Conservation (phyloP, 2,113 vertebrate species). For the Xiphophorus couchianus region DNA sequence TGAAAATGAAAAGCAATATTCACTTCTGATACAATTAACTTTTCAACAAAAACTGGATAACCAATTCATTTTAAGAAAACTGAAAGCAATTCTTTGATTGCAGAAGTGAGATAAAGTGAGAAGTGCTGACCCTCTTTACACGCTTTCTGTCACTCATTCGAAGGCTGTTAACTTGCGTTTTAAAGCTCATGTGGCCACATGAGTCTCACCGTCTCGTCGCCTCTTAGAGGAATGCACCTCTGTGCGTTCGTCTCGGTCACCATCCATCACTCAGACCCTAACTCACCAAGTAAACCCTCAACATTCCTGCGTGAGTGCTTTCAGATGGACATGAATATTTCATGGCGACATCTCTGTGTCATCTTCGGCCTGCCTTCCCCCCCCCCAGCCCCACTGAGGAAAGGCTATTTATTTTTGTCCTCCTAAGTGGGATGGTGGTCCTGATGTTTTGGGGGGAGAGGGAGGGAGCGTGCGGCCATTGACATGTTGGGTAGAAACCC, state of each 20-base stretch:
- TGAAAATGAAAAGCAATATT: neutral
- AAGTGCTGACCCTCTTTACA: neutral
- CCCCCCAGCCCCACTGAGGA: slow-evolving; percentile 26
- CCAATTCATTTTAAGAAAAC: neutral
- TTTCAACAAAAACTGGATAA: neutral
- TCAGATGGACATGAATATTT: slow-evolving; percentile 77
- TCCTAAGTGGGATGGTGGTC: slow-evolving; percentile 46
- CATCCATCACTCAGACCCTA: slow-evolving; percentile 57
- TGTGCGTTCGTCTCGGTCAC: slow-evolving; percentile 42
- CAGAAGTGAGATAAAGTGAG: neutral
- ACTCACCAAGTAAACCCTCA: slow-evolving; percentile 49
- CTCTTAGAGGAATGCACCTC: slow-evolving; percentile 28
- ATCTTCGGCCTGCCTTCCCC: slow-evolving; percentile 38
- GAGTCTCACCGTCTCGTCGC: slow-evolving; percentile 11
- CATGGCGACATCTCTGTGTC: slow-evolving; percentile 60
- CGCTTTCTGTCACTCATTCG: slow-evolving; percentile 1
- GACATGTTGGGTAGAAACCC: slow-evolving; percentile 61
- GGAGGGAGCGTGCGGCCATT: slow-evolving; percentile 30
- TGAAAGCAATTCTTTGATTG: neutral
- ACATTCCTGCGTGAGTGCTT: slow-evolving; percentile 64
- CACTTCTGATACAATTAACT: neutral
- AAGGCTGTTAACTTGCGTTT: slow-evolving; percentile 16
- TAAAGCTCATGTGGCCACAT: slow-evolving; percentile 17
- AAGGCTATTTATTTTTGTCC: slow-evolving; percentile 68
- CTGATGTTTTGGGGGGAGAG: slow-evolving; percentile 38